Percentiles rank a stretch among this genome's conserved stretches.
phyloP scores from a whole-genome alignment of 2,797 vertebrate species.

The Dermochelys coriacea region DNA sequence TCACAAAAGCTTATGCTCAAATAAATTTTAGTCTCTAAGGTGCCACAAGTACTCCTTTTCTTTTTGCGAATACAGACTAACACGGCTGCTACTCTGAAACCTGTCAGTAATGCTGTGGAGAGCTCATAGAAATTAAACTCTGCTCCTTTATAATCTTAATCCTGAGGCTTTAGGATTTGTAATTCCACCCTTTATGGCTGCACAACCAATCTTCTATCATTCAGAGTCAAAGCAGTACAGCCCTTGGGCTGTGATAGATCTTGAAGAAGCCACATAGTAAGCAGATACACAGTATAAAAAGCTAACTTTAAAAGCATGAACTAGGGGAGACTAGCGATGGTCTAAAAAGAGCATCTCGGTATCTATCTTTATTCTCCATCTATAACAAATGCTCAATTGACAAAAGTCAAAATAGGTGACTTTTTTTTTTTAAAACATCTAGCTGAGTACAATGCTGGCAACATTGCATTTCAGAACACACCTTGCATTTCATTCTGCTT shows the following conservation, averaged over 20 bases:
- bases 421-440: not conserved
- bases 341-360: not conserved
- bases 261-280: not conserved
- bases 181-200: not conserved
- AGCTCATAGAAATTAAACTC: conserved; percentile 19
- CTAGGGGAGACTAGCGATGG: not conserved
- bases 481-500: accelerated
- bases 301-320: accelerated
- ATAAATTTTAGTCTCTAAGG: too few species aligned
- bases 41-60: too few species aligned
- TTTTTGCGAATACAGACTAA: too few species aligned
- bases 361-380: not conserved
- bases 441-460: not conserved
- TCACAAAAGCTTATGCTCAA: too few species aligned
- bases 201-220: not conserved
- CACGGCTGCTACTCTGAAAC: too few species aligned
- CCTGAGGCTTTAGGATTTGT: not conserved
- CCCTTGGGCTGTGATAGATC: not conserved
- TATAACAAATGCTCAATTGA: not conserved
- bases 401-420: not conserved
- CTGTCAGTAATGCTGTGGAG: conserved; percentile 1
- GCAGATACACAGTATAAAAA: accelerated
- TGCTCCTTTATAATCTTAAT: conserved; percentile 3
- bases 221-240: not conserved
- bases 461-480: accelerated